phyloP scores from a whole-genome alignment of 2,113 vertebrate genomes.

The Prolemur simus region DNA sequence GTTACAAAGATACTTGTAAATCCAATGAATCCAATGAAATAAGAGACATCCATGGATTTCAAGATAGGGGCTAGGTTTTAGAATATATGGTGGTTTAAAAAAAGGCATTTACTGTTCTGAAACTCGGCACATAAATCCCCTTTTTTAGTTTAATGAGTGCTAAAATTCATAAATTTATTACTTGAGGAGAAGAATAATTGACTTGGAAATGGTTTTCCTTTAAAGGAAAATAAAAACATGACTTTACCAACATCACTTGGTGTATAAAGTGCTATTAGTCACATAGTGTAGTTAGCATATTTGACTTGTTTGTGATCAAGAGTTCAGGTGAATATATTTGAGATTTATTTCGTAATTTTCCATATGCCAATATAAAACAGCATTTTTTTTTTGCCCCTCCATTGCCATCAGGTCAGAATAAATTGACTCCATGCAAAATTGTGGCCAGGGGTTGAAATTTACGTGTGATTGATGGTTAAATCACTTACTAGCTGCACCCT shows the following conservation, averaged over 20 bases:
- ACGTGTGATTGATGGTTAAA: slow-evolving; percentile 77
- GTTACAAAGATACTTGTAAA: background rate
- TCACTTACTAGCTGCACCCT: slow-evolving; percentile 28
- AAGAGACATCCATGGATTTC: background rate
- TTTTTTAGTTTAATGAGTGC: slow-evolving; percentile 17
- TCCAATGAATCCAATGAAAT: background rate
- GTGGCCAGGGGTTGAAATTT: slow-evolving; percentile 78
- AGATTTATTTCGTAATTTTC: slow-evolving; percentile 84
- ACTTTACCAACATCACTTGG: slow-evolving; percentile 62
- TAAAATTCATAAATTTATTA: slow-evolving; percentile 66
- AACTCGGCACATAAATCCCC: background rate
- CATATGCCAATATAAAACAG: slow-evolving; percentile 74
- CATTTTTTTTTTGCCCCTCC: slow-evolving; percentile 48
- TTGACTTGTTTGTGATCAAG: slow-evolving; percentile 80
- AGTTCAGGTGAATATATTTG: slow-evolving; percentile 70
- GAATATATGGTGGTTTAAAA: background rate
- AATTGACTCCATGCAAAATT: slow-evolving; percentile 76
- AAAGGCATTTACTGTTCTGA: background rate
- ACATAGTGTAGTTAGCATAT: slow-evolving; percentile 62
- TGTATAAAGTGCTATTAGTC: slow-evolving; percentile 71
- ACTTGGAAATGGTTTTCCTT: slow-evolving; percentile 65
- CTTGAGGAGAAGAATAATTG: slow-evolving; percentile 68
- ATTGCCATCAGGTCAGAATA: slow-evolving; percentile 77
- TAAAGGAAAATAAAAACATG: slow-evolving; percentile 70
- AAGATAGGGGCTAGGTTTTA: slow-evolving; percentile 40